These are phyloP conservation scores for Saguinus imperator DNA, from an alignment of 2,113 vertebrate species.

Conservation along the genomic window DNA sequence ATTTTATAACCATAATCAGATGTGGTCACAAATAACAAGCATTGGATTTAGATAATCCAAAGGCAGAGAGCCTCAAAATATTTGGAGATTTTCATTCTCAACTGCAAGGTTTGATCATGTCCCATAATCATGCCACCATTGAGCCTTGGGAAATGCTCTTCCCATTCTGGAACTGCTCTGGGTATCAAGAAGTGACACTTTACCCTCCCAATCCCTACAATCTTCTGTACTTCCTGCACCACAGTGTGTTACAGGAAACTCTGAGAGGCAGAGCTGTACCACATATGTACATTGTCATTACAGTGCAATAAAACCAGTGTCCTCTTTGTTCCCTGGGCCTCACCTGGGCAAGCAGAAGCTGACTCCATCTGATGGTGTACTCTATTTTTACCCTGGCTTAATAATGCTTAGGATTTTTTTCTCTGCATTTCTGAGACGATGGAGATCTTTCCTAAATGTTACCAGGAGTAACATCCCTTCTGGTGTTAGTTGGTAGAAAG, in stretches of 20 bases:
- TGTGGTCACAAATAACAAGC: neutral
- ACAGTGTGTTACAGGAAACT: neutral
- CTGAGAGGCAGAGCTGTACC: neutral
- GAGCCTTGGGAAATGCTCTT: neutral
- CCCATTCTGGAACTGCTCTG: neutral
- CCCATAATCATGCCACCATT: neutral
- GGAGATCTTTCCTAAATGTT: neutral
- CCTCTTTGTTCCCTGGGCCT: neutral
- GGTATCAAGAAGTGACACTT: neutral
- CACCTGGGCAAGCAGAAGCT: neutral
- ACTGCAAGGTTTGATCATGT: neutral
- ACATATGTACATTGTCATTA: neutral
- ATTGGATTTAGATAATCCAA: neutral
- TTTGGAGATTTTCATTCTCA: neutral
- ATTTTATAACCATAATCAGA: neutral
- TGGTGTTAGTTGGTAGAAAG: neutral
- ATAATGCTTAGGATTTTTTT: neutral
- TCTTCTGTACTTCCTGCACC: neutral
- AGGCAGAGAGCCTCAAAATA: neutral
- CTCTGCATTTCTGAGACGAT: neutral
- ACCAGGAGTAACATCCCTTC: no score
- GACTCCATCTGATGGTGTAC: neutral
- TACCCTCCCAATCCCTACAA: neutral
- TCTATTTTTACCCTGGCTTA: neutral
- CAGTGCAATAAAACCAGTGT: neutral